Evolutionary conservation across 2,888 invertebrate species (phyloP).

Genomic region (Loripinus fragilis): DNA sequence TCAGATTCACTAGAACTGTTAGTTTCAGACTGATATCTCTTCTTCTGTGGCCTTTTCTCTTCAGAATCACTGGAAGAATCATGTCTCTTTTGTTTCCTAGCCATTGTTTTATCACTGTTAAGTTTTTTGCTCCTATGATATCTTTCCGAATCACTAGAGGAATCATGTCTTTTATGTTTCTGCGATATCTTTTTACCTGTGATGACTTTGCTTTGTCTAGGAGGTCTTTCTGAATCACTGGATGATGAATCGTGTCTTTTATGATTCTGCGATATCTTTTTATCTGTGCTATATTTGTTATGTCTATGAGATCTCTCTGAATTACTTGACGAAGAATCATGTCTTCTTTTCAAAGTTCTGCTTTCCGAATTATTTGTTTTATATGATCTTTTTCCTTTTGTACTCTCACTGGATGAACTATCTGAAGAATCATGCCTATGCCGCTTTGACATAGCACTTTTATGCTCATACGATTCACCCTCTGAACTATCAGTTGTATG

Average conservation of each 20-base stretch:
- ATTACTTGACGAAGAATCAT: conserved; percentile 8
- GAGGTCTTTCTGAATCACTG: background rate
- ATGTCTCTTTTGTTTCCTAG: conserved; percentile 4
- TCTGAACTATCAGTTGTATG: background rate
- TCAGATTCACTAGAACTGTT: conserved; percentile 7
- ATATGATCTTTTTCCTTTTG: background rate
- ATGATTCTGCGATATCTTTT: background rate
- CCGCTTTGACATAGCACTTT: background rate
- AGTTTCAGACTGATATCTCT: background rate
- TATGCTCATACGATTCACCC: background rate
- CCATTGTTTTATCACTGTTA: background rate
- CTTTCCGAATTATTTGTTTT: background rate
- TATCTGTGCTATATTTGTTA: background rate
- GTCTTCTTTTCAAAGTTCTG: background rate
- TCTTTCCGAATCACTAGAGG: background rate
- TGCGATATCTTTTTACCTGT: background rate
- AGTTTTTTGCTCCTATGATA: background rate
- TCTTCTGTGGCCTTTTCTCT: background rate
- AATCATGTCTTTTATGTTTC: conserved; percentile 5
- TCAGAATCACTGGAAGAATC: conserved; percentile 4
- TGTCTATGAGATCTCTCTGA: background rate
- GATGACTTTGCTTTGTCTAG: background rate
- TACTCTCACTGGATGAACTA: background rate
- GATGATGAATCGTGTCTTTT: background rate
- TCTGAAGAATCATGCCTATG: background rate